phyloP scores from a whole-genome alignment of 2,888 invertebrate genomes.

The Tinea trinotella region DNA sequence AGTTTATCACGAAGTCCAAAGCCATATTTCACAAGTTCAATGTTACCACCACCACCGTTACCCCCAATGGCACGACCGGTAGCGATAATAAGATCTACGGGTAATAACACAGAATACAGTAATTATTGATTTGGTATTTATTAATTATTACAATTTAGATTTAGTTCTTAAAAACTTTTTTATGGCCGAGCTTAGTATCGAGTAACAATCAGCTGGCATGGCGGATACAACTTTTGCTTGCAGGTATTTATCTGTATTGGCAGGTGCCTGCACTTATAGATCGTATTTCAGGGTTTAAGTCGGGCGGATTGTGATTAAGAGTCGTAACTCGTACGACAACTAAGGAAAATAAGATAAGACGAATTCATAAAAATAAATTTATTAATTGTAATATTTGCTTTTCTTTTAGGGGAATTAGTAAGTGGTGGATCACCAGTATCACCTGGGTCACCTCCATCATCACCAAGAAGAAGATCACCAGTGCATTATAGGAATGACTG shows the following conservation, averaged over 20 bases:
- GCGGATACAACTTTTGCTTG: too few species aligned
- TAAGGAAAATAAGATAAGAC: too few species aligned
- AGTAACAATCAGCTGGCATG: too few species aligned
- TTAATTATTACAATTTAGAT: too few species aligned
- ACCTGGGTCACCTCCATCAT: conserved; percentile 54
- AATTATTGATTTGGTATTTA: background rate
- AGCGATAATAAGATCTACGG: conserved; percentile 94
- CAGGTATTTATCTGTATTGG: too few species aligned
- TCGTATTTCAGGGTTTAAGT: too few species aligned
- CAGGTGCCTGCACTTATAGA: too few species aligned
- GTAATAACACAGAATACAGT: conserved; percentile 32
- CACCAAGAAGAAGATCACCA: conserved; percentile 54
- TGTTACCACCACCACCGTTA: conserved; percentile 95
- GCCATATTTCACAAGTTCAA: conserved; percentile 90
- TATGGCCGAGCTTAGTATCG: too few species aligned
- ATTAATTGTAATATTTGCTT: too few species aligned
- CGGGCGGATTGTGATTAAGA: too few species aligned
- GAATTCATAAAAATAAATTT: background rate
- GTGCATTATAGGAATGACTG: conserved; percentile 51
- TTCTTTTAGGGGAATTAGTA: conserved; percentile 35
- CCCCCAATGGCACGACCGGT: conserved; percentile 98
- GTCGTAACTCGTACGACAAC: too few species aligned
- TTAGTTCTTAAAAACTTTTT: too few species aligned
- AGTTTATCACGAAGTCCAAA: conserved; percentile 78
- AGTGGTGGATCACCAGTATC: conserved; percentile 39